These are phyloP conservation scores for Ammodytes dubius DNA, from an alignment of 2,113 vertebrate species.

Conservation along the genomic window DNA sequence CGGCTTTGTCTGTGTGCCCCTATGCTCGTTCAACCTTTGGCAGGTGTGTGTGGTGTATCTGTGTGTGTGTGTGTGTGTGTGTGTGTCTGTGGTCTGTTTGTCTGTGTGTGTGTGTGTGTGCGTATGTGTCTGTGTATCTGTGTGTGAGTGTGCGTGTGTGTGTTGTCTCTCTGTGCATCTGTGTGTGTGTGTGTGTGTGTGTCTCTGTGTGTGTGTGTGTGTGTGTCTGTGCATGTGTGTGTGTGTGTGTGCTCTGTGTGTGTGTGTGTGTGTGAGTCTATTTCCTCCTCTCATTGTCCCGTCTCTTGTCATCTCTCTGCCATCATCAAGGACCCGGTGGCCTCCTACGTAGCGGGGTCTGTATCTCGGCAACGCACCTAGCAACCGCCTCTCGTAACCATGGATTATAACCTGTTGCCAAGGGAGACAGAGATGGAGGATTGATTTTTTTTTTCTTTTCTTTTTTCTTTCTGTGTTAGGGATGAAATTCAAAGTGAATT, in stretches of 20 bases:
- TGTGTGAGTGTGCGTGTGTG: too few relatives aligned
- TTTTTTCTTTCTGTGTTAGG: slow-evolving; percentile 38
- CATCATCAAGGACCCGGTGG: slow-evolving; percentile 83
- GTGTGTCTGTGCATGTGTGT: slow-evolving; percentile 22
- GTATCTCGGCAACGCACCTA: slow-evolving; percentile 88
- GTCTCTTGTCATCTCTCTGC: slow-evolving; percentile 77
- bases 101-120: too few relatives aligned
- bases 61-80: too few relatives aligned
- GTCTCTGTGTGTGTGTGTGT: too few relatives aligned
- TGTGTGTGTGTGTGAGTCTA: slow-evolving; percentile 59
- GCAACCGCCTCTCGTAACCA: slow-evolving; percentile 87
- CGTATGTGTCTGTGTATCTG: too few relatives aligned
- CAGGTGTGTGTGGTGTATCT: slow-evolving; percentile 49
- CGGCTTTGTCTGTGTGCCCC: slow-evolving; percentile 50
- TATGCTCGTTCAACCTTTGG: slow-evolving; percentile 42
- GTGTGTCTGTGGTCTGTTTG: too few relatives aligned
- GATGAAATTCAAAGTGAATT: slow-evolving; percentile 79
- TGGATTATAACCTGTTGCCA: slow-evolving; percentile 90
- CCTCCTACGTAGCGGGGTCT: slow-evolving; percentile 84
- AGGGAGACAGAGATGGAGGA: slow-evolving; percentile 87
- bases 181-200: slow-evolving; percentile 37
- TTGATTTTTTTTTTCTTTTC: slow-evolving; percentile 80
- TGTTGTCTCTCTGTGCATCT: too few relatives aligned
- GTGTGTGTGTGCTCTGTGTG: slow-evolving; percentile 49
- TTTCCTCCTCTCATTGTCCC: slow-evolving; percentile 76